A percentile compares a stretch with the other conserved stretches of the same genome.
Evolutionary conservation across 2,113 vertebrate genomes (phyloP).

Genomic region (Motacilla tschutschensis): DNA sequence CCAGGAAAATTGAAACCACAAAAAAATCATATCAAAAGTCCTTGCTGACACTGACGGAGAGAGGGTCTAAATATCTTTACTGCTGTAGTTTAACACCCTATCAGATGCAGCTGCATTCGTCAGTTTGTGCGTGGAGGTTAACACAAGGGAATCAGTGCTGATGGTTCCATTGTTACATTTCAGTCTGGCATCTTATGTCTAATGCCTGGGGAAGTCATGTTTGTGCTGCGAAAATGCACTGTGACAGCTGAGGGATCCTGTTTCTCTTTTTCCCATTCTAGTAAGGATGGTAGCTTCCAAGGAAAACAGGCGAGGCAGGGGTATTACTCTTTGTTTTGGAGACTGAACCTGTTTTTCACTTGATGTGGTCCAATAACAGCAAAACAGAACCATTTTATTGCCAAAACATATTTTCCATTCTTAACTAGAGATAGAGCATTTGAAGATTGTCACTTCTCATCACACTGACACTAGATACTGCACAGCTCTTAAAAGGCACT

Average conservation of each 20-base stretch:
- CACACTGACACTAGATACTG: too few relatives aligned
- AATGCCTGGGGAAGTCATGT: neutral
- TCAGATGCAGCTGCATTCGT: neutral
- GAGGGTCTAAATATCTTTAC: neutral
- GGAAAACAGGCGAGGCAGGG: neutral
- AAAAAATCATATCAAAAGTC: neutral
- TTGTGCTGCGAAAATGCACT: neutral
- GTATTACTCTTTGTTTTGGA: neutral
- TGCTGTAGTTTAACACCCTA: neutral
- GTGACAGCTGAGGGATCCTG: neutral
- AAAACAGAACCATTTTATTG: neutral
- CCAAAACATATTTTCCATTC: neutral
- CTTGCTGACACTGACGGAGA: neutral
- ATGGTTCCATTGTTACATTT: neutral
- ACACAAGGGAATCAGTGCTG: rapidly evolving
- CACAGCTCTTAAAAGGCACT: neutral
- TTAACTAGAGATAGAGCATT: neutral
- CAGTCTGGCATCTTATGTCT: neutral
- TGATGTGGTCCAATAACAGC: neutral
- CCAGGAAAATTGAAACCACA: neutral
- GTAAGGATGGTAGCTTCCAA: neutral
- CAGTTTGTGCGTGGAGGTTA: neutral
- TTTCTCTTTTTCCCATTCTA: neutral
- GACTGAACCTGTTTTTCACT: neutral
- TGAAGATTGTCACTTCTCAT: neutral